A percentile compares a stretch with the other conserved stretches of the same genome.
Evolutionary conservation across 2,888 invertebrate species (phyloP).

Genomic region (Dolichomitus sp.): DNA sequence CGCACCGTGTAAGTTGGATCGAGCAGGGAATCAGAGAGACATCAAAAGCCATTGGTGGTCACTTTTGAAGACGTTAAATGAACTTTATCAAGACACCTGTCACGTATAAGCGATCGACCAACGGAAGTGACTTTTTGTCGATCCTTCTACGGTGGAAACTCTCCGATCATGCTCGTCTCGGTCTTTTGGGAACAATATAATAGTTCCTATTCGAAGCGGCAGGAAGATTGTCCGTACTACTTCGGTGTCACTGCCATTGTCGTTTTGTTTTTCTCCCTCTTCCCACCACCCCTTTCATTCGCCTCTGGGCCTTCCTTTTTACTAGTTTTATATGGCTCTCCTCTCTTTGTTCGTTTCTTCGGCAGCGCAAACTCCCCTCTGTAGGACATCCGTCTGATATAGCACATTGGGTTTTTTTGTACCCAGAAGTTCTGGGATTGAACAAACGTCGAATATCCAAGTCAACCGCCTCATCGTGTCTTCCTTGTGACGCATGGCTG

Average conservation of each 20-base stretch:
- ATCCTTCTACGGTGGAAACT: neutral
- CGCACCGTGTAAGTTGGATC: neutral
- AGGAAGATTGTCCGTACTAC: neutral
- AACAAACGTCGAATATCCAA: slow-evolving; percentile 17
- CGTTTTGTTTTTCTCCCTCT: slow-evolving; percentile 4
- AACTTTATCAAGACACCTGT: slow-evolving; percentile 17
- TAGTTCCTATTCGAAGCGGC: neutral
- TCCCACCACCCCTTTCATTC: neutral
- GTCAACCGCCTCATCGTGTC: slow-evolving; percentile 28
- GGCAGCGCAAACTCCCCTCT: neutral
- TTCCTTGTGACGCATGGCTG: slow-evolving; percentile 38
- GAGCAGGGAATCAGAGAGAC: neutral
- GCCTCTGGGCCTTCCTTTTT: neutral
- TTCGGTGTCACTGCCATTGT: neutral
- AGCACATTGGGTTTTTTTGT: neutral
- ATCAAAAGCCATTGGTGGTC: neutral
- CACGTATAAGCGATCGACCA: neutral
- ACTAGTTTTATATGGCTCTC: neutral
- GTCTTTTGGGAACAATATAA: slow-evolving; percentile 23
- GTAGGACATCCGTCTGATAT: neutral
- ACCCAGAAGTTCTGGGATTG: neutral
- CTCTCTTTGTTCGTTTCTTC: slow-evolving; percentile 2
- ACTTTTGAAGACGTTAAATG: slow-evolving; percentile 15
- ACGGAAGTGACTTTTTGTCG: slow-evolving; percentile 7
- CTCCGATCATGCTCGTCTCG: neutral